Conservation (phyloP, 1,140 invertebrate genomes). For the Galleria mellonella region DNA sequence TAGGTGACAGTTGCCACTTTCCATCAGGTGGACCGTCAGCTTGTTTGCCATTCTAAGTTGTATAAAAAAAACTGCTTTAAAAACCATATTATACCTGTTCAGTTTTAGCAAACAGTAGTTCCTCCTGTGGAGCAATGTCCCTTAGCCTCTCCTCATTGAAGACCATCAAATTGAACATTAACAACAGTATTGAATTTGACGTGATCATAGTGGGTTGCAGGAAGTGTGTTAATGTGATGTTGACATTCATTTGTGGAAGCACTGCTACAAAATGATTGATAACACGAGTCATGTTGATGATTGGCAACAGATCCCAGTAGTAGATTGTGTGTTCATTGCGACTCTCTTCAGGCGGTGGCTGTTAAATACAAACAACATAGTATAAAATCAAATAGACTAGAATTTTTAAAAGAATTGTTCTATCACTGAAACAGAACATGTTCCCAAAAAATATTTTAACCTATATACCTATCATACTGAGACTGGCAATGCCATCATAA, state of each 20-base stretch:
- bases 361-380: conserved; percentile 14
- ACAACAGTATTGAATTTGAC: conserved; percentile 36
- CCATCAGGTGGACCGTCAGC: no score
- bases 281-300: conserved; percentile 48
- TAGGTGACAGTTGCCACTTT: no score
- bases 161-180: conserved; percentile 45
- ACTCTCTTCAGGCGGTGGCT: conserved; percentile 46
- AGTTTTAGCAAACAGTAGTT: conserved; percentile 41
- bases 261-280: conserved; percentile 37
- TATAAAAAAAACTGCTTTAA: no score
- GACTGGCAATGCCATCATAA: no score
- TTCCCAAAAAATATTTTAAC: no score
- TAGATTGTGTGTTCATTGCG: conserved; percentile 42
- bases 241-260: conserved; percentile 21
- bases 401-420: no score
- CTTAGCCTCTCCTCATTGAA: conserved; percentile 37
- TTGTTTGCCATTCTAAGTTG: no score
- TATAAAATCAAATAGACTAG: no score
- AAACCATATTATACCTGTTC: conserved; percentile 30
- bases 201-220: conserved; percentile 35
- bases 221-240: conserved; percentile 31
- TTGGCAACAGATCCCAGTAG: conserved; percentile 52
- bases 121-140: conserved; percentile 38
- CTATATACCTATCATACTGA: no score
- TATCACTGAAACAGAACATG: no score